These are phyloP conservation scores for Calliopum simillimum DNA, from an alignment of 2,888 invertebrate genomes.

Conservation along the genomic window DNA sequence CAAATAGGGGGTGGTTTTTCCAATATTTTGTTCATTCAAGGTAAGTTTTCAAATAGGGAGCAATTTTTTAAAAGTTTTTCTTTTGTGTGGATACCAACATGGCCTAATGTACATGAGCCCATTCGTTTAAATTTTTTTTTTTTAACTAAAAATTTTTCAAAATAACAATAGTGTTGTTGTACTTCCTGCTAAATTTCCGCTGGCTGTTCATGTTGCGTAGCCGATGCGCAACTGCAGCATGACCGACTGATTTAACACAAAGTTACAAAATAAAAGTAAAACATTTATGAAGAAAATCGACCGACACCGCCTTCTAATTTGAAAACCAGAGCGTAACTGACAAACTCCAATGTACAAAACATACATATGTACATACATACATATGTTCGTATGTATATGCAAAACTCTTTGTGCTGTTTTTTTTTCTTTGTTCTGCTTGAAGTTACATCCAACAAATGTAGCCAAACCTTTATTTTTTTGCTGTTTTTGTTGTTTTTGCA, in stretches of 20 bases:
- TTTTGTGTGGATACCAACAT: too few relatives aligned
- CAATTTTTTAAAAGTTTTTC: too few relatives aligned
- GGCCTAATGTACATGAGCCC: too few relatives aligned
- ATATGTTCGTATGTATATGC: neutral
- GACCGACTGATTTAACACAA: too few relatives aligned
- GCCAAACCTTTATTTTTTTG: neutral
- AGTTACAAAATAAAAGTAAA: too few relatives aligned
- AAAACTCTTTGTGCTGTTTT: too few relatives aligned
- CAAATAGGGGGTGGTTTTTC: too few relatives aligned
- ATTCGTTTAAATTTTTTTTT: neutral
- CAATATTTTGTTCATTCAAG: too few relatives aligned
- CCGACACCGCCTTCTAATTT: constrained; percentile 12
- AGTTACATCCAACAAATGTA: too few relatives aligned
- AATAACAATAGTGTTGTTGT: neutral
- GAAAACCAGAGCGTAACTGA: constrained; percentile 8
- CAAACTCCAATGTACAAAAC: neutral
- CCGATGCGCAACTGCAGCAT: constrained; percentile 7
- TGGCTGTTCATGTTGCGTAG: constrained; percentile 9
- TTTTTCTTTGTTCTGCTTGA: too few relatives aligned
- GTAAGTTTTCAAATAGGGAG: too few relatives aligned
- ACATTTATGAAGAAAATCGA: neutral
- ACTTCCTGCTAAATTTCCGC: neutral
- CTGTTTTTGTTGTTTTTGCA: neutral
- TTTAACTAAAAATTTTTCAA: neutral
- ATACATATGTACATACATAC: neutral